phyloP scores from a whole-genome alignment of 2,888 invertebrate genomes.

The Dysmachus trigonus region DNA sequence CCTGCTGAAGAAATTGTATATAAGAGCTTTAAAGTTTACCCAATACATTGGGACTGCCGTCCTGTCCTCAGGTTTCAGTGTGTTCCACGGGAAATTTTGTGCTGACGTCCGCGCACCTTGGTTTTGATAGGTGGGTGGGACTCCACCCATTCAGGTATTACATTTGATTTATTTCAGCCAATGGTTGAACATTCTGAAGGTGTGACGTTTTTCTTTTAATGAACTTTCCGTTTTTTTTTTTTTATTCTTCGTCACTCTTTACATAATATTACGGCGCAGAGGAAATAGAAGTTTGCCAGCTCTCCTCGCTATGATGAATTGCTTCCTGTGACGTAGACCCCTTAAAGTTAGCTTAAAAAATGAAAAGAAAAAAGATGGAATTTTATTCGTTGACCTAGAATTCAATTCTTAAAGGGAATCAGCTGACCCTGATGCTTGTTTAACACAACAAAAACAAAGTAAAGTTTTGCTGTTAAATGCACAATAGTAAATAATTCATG shows the following conservation, averaged over 20 bases:
- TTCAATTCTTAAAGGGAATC: background rate
- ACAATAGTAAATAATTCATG: background rate
- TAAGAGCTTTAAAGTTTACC: conserved; percentile 47
- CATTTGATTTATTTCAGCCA: conserved; percentile 64
- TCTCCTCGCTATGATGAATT: conserved; percentile 30
- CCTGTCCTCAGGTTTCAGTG: conserved; percentile 42
- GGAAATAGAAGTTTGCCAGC: conserved; percentile 28
- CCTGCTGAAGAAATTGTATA: conserved; percentile 48
- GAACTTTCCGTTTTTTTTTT: no score
- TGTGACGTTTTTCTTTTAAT: conserved; percentile 58
- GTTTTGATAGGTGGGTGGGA: conserved; percentile 53
- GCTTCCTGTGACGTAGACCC: conserved; percentile 28
- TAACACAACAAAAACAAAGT: background rate
- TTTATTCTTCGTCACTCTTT: background rate
- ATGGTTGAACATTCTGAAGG: conserved; percentile 64
- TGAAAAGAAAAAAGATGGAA: conserved; percentile 2
- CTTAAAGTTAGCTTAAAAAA: conserved; percentile 6
- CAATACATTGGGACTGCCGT: conserved; percentile 38
- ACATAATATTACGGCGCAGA: conserved; percentile 27
- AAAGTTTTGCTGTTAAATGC: background rate
- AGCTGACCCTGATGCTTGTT: background rate
- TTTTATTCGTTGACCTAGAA: conserved; percentile 24
- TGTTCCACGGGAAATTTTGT: conserved; percentile 50
- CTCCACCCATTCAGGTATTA: conserved; percentile 51
- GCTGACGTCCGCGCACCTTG: conserved; percentile 51